A percentile compares a stretch with the other conserved stretches of the same genome.
Conservation (phyloP, 1,140 invertebrate species). For the Pomacea maculata region DNA sequence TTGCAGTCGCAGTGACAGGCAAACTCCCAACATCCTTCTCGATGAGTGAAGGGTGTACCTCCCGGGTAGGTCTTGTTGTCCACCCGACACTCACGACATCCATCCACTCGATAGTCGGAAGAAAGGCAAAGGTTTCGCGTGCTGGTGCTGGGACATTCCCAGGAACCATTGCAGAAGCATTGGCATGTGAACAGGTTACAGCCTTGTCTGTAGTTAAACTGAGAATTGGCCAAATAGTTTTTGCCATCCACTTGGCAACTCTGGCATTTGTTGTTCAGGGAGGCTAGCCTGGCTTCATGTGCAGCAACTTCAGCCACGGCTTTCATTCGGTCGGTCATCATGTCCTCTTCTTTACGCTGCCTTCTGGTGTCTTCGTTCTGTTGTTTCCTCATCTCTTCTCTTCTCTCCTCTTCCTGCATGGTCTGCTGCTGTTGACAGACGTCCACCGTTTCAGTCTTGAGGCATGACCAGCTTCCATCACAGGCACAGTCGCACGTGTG, state of each 20-base stretch:
- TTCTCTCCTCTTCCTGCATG: not conserved
- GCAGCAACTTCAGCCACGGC: slow-evolving; percentile 10
- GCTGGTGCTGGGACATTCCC: slow-evolving; percentile 36
- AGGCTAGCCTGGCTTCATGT: slow-evolving; percentile 8
- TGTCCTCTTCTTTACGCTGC: not conserved
- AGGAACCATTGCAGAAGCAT: slow-evolving; percentile 48
- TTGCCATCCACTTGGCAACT: slow-evolving; percentile 31
- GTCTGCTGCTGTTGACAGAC: slow-evolving; percentile 17
- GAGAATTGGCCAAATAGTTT: slow-evolving; percentile 19
- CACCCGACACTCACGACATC: slow-evolving; percentile 13
- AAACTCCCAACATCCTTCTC: slow-evolving; percentile 32
- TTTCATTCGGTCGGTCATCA: not conserved
- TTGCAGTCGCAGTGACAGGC: slow-evolving; percentile 28
- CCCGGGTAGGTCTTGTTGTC: slow-evolving; percentile 24
- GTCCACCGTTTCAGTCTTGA: slow-evolving; percentile 23
- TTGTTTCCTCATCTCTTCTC: not conserved
- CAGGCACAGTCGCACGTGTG: slow-evolving; percentile 35
- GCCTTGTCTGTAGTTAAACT: slow-evolving; percentile 35
- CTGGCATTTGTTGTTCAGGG: slow-evolving; percentile 15
- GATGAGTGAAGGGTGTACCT: slow-evolving; percentile 22
- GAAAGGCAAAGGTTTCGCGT: slow-evolving; percentile 36
- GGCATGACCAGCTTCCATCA: slow-evolving; percentile 34
- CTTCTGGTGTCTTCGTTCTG: not conserved
- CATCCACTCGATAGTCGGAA: slow-evolving; percentile 7
- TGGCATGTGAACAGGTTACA: slow-evolving; percentile 43